Evolutionary conservation across 2,113 vertebrate species (phyloP), one percentile per base, ranked within the genome.

Genomic region (Prolemur simus): DNA sequence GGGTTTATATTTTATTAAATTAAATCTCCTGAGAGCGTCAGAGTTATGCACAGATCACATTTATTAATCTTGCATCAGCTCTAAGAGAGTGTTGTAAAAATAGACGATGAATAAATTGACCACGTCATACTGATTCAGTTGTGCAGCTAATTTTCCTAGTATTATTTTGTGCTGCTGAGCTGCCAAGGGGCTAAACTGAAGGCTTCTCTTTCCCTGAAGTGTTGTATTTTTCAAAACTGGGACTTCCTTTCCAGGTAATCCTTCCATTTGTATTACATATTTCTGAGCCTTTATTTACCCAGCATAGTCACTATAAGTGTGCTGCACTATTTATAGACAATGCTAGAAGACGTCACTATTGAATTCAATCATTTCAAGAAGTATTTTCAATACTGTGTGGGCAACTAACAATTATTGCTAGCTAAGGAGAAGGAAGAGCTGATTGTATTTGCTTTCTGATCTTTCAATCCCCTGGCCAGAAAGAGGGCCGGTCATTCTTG

Each of bases 1-100:
- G 90, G 39, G 52, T 88, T 97, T 94, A 77, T 92, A 91, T 92
- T 96, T 97, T 95, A 97, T 97, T 97, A 95, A 94, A 90, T 77
- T 49, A 95, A 95, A 84, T 90, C 94, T 94, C 89, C 83, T 20
- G 42, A 73, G 85, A 90, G n/a, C 60, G 8, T 94, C 85, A 78
- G 77, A 83, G 80, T 82, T 97, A 96, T 82, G 71, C 87, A 88
- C 60, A 92, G 89, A 85, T 42, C 54, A 39, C 45, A 83, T 82
- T 96, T 93, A 97, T 87, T 96, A 97, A 95, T 89, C 69, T 94
- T 95, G 94, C 83, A 93, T 91, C 87, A 97, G 64, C 85, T 83
- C 49, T 39, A 87, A 69, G 42, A 76, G 71, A 95, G 63, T 54
- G 34, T 63, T 91, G 63, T 78, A 97, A 97, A 96, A 97, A 95